Base-by-base conservation (phyloP, 2,888 invertebrate species). In the Molanna angustata region DNA sequence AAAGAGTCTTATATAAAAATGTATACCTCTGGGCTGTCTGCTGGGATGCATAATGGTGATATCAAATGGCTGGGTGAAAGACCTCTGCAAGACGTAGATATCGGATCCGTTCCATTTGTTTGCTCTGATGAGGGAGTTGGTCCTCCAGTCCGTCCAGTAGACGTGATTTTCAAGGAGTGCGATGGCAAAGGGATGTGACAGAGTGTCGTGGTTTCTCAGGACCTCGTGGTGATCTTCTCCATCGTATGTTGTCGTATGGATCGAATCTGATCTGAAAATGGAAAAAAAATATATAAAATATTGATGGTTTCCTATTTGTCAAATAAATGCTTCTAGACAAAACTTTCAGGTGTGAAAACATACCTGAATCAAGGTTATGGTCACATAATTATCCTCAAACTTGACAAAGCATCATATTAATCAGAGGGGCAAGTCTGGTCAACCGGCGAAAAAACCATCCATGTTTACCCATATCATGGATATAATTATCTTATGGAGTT, bases 71-170 rank as follows among this genome's bases (percentile, higher is more conserved):
- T 94, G 94, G 2, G 90, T 86, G 57, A 88, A 80, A 9, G 91
- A 89, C 60, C 88, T 78, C 68, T 92, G 90, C 61, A 94, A 82
- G 13, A 89, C 83, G 54, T 82, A 77, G 2, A 91, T 85, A 67
- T 88, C 84, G 17, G 83, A 80, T 54, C 87, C 90, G 69, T 86
- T 86, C 86, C 90, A 93, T 73, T 94, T 94, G 73, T 90, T 89
- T 21, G 93, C 92, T 64, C 88, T 77, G 62, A 90, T 85, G 2
- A 95, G 88, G 57, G 89, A 86, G 68, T 90, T 91, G 50, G 86
- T 86, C 59, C 91, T 80, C 95, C 95, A 94, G 73, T 95, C 94
- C 0, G 93, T 94, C 93, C 94, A 95, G 74, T 91, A 95, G 9
- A 94, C 85, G 69, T 88, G 85, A 65, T 86, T 85, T 67, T 89